Base-by-base conservation (phyloP, 1,140 invertebrate genomes). In the Lordiphosa clarofinis region DNA sequence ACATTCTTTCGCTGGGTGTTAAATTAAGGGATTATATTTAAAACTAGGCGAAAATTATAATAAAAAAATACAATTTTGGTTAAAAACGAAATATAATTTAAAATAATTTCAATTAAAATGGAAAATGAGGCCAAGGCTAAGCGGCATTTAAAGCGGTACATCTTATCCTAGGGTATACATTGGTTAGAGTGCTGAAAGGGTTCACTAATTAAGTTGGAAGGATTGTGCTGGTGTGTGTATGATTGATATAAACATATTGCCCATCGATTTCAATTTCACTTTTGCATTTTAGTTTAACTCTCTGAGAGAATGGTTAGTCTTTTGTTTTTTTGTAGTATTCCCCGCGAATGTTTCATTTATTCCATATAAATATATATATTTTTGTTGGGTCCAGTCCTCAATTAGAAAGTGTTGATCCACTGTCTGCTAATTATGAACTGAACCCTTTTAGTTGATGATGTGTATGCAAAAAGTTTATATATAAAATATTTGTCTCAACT, bases 301-400 rank as follows among this genome's bases (percentile, higher is more conserved):
- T 82, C 78, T 82, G 72, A 64, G 70, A 84, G 78, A 84, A 59
- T 60, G 58, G 73, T 82, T 82, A 82, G 76, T 82, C 76, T 82
- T 81, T 84, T 81, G 50, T 50, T 39, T 50, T 50, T 31, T 31
- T 31, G 28, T 31, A 8, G 28, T 31, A 31, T 31, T 8, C 28
- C 7, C 28, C 28, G 28, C 28, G 28, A 31, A 31, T 31, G 28
- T 31, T 31, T 5, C 28, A 31, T 31, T 8, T 8, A 31, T 2
- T 5, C 7, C 55, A 78, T 72, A 56, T 72, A 67, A 53, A 68
- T 48, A 72, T 73, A 72, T 68, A 62, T 31, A 24, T 24, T 24
- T 24, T 31, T 24, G 2, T 24, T 8, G 28, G 28, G 28, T 31
- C 6, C 28, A 31, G 5, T 28, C 6, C 24, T 6, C 2, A 28